Evolutionary conservation across 2,888 invertebrate genomes (phyloP).

Genomic region (Crepidodera aurea): DNA sequence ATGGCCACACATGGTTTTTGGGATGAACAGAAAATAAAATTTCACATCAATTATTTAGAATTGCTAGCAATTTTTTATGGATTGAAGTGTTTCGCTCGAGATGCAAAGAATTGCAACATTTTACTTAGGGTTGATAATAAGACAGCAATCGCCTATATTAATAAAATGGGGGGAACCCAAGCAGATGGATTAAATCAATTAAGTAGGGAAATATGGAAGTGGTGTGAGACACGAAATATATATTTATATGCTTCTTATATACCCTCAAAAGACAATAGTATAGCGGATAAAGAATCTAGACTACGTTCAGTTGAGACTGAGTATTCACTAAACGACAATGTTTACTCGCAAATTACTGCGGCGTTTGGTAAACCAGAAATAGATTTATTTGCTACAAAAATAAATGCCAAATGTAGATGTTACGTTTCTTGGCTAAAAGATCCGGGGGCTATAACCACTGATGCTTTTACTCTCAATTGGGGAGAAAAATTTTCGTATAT

Average conservation of each 20-base stretch:
- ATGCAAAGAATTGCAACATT: slow-evolving; percentile 32
- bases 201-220: slow-evolving; percentile 43
- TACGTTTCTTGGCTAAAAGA: slow-evolving; percentile 45
- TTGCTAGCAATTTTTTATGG: slow-evolving; percentile 40
- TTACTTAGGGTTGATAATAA: slow-evolving; percentile 40
- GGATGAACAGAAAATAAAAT: slow-evolving; percentile 25
- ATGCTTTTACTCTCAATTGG: slow-evolving; percentile 46
- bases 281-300: slow-evolving; percentile 45
- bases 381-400: slow-evolving; percentile 28
- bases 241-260: slow-evolving; percentile 42
- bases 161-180: slow-evolving; percentile 42
- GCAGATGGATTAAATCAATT: slow-evolving; percentile 39
- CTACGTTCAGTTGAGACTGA: slow-evolving; percentile 31
- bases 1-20: slow-evolving; percentile 37
- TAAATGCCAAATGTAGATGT: slow-evolving; percentile 23
- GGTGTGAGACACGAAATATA: slow-evolving; percentile 42
- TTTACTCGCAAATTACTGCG: background rate
- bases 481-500: slow-evolving; percentile 42
- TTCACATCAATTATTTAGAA: slow-evolving; percentile 46
- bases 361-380: slow-evolving; percentile 19
- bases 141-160: slow-evolving; percentile 41
- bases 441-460: slow-evolving; percentile 39
- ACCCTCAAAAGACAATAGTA: slow-evolving; percentile 34
- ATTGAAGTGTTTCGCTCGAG: slow-evolving; percentile 41
- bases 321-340: slow-evolving; percentile 22